Percentiles rank a stretch among this genome's conserved stretches.
phyloP scores from a whole-genome alignment of 2,113 vertebrate species.

The Prolemur simus region DNA sequence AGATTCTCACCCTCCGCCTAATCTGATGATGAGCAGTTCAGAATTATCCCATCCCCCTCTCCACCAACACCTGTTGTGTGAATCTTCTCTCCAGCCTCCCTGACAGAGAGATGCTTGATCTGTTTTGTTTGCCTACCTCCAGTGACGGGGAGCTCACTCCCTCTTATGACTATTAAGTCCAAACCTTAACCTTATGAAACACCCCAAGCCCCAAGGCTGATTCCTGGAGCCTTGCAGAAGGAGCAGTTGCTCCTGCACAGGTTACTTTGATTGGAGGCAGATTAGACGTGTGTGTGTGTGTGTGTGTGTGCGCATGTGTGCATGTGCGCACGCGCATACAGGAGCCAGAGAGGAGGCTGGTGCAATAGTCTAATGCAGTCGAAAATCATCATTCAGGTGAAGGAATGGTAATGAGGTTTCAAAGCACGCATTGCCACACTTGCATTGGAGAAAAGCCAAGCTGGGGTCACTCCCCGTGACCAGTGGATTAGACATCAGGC shows the following conservation, averaged over 20 bases:
- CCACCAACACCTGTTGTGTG: no score
- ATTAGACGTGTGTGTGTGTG: background rate
- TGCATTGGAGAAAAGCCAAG: background rate
- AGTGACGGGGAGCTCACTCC: background rate
- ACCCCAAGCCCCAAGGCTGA: fast-evolving
- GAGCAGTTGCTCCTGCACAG: no score
- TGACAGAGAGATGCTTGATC: background rate
- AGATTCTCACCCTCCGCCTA: no score
- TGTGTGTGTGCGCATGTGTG: no score
- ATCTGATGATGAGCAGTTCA: background rate
- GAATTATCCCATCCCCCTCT: background rate
- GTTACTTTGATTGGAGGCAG: background rate
- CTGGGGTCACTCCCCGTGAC: background rate
- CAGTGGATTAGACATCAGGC: background rate
- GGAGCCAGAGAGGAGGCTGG: background rate
- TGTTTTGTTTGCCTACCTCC: background rate
- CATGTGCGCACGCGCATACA: no score
- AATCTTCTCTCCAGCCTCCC: background rate
- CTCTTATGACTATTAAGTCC: background rate
- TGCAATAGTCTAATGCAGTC: background rate
- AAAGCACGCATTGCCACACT: background rate
- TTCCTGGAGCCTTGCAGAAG: background rate
- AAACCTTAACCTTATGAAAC: background rate
- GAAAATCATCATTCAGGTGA: background rate
- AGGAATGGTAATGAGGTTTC: background rate